Evolutionary conservation across 2,113 vertebrate genomes (phyloP), one percentile per base, ranked within the genome.

Genomic region (Leiothrix lutea): DNA sequence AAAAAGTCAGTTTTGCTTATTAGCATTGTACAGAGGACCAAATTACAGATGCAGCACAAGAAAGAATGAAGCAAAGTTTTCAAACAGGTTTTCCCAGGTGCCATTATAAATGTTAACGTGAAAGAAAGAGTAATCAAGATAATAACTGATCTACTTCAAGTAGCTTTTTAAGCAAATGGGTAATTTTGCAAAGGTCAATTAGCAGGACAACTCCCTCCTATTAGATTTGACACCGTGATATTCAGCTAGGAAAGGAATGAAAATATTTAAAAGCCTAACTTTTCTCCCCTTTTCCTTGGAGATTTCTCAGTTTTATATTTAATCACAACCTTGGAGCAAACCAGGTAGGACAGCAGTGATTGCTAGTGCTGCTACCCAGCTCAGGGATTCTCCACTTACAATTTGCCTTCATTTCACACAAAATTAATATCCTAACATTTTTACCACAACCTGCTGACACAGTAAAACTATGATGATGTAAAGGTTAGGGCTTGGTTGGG

Each of bases 121-220:
- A 90, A 90, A 90, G 66, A 90, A 81, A 73, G 1, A 54, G 11
- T 33, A 73, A 95, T 80, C 58, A 90, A 79, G 50, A 61, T 73
- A 73, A 84, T 60, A 92, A 88, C 53, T 22, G 35, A 72, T 77
- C 54, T 80, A 44, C 38, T 90, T 92, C 62, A 80, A 91, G 67
- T 15, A 82, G 51, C 42, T 88, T 90, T 86, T 88, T 67, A 86
- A 93, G 42, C n/a, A 93, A 95, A 95, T n/a, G 29, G 16, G 14
- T 64, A 51, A 66, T 66, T 95, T 91, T 92, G 26, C 71, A 86
- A 54, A 95, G 81, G 71, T 93, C 95, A 86, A n/a, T 74, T 90
- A 77, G 47, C 28, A 40, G 36, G 35, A 73, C 0, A 0, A 40
- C 36, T 84, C 47, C 51, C 67, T 85, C 61, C 15, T 80, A n/a